phyloP scores from a whole-genome alignment of 2,888 invertebrate species.

The Dryobota labecula region DNA sequence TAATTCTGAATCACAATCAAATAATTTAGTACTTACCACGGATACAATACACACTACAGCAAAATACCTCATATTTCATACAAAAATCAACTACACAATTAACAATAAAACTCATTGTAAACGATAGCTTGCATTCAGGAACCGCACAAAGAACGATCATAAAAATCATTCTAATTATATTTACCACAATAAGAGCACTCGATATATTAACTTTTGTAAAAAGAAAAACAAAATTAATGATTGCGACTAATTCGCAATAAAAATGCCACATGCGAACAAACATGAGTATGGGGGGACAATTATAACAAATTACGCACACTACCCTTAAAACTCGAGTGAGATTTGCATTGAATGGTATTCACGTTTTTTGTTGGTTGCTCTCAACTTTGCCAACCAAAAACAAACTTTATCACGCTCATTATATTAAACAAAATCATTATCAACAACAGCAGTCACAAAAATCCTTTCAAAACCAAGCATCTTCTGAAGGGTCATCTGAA shows the following conservation, averaged over 20 bases:
- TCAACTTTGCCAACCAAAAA: conserved; percentile 60
- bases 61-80: conserved; percentile 71
- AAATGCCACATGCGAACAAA: conserved; percentile 90
- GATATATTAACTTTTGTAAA: conserved; percentile 86
- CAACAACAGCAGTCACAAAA: conserved; percentile 57
- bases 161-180: conserved; percentile 81
- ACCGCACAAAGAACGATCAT: conserved; percentile 75
- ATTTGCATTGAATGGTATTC: conserved; percentile 89
- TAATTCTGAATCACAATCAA: conserved; percentile 41
- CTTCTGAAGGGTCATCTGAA: conserved; percentile 86
- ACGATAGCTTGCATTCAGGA: conserved; percentile 79
- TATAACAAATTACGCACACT: conserved; percentile 90
- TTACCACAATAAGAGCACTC: conserved; percentile 80
- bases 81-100: conserved; percentile 73
- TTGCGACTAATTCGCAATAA: conserved; percentile 90
- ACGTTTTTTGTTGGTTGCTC: conserved; percentile 83
- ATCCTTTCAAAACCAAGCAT: conserved; percentile 67
- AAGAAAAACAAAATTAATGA: conserved; percentile 90
- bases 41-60: conserved; percentile 58
- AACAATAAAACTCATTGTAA: conserved; percentile 81
- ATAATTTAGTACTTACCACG: conserved; percentile 43
- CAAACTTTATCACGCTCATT: conserved; percentile 47
- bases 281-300: conserved; percentile 84
- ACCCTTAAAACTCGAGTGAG: conserved; percentile 90
- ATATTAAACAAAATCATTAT: conserved; percentile 56